Base-by-base conservation (phyloP, 2,888 invertebrate species). In the Molanna angustata region DNA sequence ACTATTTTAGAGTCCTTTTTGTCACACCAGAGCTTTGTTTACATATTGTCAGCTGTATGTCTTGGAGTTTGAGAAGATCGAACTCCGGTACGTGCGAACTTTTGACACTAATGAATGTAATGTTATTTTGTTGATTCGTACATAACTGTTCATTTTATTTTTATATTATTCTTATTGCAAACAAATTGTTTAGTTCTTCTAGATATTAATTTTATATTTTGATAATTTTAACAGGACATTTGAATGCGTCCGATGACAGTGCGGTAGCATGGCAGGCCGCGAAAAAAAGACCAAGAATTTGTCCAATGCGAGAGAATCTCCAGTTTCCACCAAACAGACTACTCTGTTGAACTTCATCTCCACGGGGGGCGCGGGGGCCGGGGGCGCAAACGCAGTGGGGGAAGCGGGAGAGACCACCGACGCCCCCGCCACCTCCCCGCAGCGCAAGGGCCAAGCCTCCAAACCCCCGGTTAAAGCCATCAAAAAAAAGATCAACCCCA, bases 241-340 rank as follows among this genome's bases (percentile, higher is more conserved):
- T 32, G 49, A 49, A 59, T 54, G 54, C 47, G 31, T 20, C 40
- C 48, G 14, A 52, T 49, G 46, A 27, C 48, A 21, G 41, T 13
- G 32, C 35, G 56, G 49, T 49, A 59, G 54, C 49, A 59, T 59
- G 59, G 59, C 59, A 41, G 56, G 52, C 22, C 54, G 59, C 33
- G 59, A 59, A 45, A 59, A 59, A 49, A 56, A 52, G 47, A 35
- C 52, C 18, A 56, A 56, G 41, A 52, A 44, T n/a, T 41, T 56
- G 22, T 21, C 46, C 13, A 47, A 41, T 35, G 20, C 50, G 35
- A 33, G 47, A 51, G 54, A 55, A 14, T 55, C 54, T n/a, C 54
- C 54, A 9, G 22, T 37, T 27, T 31, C 45, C 18, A 39, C 49
- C 31, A 54, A 49, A 40, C 47, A 49, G 22, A 43, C 45, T 9